phyloP scores from a whole-genome alignment of 2,113 vertebrate genomes.

The Osmerus mordax region DNA sequence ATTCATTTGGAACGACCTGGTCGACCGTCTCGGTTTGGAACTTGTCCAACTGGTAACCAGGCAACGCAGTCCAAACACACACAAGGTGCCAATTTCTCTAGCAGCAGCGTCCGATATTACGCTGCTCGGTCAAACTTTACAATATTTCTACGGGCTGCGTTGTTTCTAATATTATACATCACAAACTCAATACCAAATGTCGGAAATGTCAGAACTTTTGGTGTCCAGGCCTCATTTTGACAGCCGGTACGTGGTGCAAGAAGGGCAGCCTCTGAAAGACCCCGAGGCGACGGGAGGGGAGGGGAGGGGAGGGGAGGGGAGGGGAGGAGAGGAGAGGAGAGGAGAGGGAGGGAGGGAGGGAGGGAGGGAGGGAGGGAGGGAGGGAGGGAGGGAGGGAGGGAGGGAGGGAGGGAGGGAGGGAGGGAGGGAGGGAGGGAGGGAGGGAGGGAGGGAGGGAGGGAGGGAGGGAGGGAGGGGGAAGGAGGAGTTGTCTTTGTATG shows the following conservation, averaged over 20 bases:
- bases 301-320: no score
- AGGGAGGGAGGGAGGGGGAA: no score
- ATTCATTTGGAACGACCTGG: neutral
- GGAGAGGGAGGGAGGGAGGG: no score
- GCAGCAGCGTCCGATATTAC: neutral
- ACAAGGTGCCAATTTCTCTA: neutral
- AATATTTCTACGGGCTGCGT: neutral
- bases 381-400: no score
- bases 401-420: no score
- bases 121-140: neutral
- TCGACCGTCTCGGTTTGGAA: neutral
- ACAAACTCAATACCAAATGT: slow-evolving; percentile 43
- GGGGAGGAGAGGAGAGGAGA: no score
- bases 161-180: neutral
- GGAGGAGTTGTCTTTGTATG: no score
- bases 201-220: slow-evolving; percentile 42
- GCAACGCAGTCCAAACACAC: slow-evolving; percentile 30
- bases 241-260: slow-evolving; percentile 48
- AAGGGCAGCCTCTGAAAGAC: slow-evolving; percentile 41
- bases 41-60: slow-evolving; percentile 39
- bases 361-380: no score
- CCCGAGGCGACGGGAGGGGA: slow-evolving; percentile 12
- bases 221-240: slow-evolving; percentile 54
- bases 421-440: no score
- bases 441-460: no score